Evolutionary conservation across 2,113 vertebrate species (phyloP), one percentile per base, ranked within the genome.

Genomic region (Cichladusa arquata): DNA sequence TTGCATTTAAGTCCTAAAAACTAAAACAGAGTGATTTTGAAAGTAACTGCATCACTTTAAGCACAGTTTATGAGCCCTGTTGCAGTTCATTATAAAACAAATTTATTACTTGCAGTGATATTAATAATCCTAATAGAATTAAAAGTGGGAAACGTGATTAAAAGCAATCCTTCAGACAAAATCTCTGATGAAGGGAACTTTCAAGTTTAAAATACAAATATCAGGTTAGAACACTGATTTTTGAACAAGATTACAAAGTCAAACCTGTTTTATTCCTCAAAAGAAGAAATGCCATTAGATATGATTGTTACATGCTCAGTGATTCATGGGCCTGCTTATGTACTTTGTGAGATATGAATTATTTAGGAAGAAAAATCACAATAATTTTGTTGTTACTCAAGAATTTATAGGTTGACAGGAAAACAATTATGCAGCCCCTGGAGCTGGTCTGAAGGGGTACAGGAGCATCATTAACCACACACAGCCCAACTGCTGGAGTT

Each of bases 391-490:
- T 98, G 98, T 98, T 98, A 98, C 98, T 98, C 97, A 97, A 95
- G 98, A 98, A 99, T 98, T 97, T 98, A 98, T 98, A 96, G 98
- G 98, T 97, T 99, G 98, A 98, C 98, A 98, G 98, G 97, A 98
- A 98, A 99, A 99, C 98, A 98, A 98, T 99, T 98, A 98, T 93
- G 96, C 95, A 97, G 98, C 96, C 98, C 98, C 98, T 96, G 98
- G 98, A 98, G 99, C 98, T 98, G 96, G 66, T 76, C 65, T 93
- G 96, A 79, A 96, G 96, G 86, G 95, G 94, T 94, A 13, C 85
- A 42, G 88, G 51, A 91, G 88, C 94, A 95, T 86, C 91, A 95
- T 97, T 95, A 96, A 95, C 22, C 50, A 90, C 51, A 57, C 25
- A 2, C 83, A 83, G 64, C 53, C 95, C 95, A 92, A 79, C 86